These are phyloP conservation scores for Ictidomys tridecemlineatus DNA, from an alignment of 2,113 vertebrate species.

Conservation along the genomic window DNA sequence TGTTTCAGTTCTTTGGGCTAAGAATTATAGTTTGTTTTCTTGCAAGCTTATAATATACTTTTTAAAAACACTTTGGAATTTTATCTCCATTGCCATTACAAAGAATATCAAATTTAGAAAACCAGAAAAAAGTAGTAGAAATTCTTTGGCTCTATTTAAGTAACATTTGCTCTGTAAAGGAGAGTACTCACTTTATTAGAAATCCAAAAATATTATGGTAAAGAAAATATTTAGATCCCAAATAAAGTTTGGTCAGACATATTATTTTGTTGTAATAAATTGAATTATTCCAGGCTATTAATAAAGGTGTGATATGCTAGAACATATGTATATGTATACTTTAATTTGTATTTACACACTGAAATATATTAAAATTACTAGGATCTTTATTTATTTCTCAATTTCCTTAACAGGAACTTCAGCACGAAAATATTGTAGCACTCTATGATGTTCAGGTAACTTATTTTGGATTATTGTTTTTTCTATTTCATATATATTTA, in stretches of 20 bases:
- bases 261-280: constrained; percentile 21
- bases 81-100: constrained; percentile 40
- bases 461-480: constrained; percentile 45
- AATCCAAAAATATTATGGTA: constrained; percentile 4
- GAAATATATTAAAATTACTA: constrained; percentile 48
- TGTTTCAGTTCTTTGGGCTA: neutral
- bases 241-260: constrained; percentile 27
- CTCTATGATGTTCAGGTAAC: constrained; percentile 99
- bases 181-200: neutral
- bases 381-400: constrained; percentile 60
- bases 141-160: neutral
- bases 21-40: constrained; percentile 35
- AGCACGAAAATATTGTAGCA: constrained; percentile 99
- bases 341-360: constrained; percentile 50
- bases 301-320: neutral
- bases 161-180: constrained; percentile 33
- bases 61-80: constrained; percentile 55
- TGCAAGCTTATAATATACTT: constrained; percentile 34
- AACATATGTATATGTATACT: neutral
- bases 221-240: neutral
- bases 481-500: constrained; percentile 48
- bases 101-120: constrained; percentile 34
- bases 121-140: neutral
- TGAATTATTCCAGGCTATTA: constrained; percentile 26
- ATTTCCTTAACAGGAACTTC: constrained; percentile 93